Percentiles rank a stretch among this genome's conserved stretches.
phyloP scores from a whole-genome alignment of 2,888 invertebrate species.

The Lucinisca nassula region DNA sequence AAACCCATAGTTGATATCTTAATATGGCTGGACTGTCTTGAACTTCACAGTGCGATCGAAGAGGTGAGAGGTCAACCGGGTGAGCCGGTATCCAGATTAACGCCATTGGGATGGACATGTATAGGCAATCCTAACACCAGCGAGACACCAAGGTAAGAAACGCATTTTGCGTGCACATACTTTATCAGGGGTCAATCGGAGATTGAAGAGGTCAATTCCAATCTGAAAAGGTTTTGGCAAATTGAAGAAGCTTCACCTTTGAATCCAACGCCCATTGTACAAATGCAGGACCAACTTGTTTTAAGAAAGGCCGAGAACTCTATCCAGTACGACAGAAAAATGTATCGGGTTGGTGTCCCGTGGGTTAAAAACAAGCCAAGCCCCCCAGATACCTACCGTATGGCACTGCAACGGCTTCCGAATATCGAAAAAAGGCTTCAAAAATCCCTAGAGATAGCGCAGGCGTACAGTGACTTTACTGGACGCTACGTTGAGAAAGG shows the following conservation, averaged over 20 bases:
- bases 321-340: no score
- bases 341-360: constrained; percentile 31
- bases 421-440: constrained; percentile 39
- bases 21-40: constrained; percentile 47
- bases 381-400: constrained; percentile 7
- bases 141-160: neutral
- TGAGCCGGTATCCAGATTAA: constrained; percentile 57
- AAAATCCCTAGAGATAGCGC: constrained; percentile 25
- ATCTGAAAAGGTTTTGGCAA: no score
- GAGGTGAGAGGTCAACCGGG: constrained; percentile 40
- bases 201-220: no score
- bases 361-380: constrained; percentile 18
- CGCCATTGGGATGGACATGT: constrained; percentile 60
- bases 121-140: constrained; percentile 18
- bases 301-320: no score
- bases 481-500: constrained; percentile 50
- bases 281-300: no score
- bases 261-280: no score
- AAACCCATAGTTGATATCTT: constrained; percentile 29
- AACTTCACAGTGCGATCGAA: constrained; percentile 34
- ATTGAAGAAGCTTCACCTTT: no score
- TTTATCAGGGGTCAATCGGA: no score
- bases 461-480: constrained; percentile 32
- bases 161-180: no score
- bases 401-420: constrained; percentile 12